Base-by-base conservation (phyloP, 2,888 invertebrate species). In the Epirrita christyi region DNA sequence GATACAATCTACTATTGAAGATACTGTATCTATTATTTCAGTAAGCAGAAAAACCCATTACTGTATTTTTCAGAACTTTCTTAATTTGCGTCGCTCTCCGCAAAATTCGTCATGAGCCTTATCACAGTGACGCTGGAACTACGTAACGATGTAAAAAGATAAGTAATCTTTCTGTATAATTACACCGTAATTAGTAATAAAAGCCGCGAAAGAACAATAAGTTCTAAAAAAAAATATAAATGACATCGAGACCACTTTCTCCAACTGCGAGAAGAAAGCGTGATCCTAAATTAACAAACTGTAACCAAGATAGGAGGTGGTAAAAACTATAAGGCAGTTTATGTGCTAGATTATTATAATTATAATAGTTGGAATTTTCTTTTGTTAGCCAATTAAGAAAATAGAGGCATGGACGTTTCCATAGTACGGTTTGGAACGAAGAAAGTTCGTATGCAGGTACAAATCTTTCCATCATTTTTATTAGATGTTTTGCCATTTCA, bases 251-350 rank as follows among this genome's bases (percentile, higher is more conserved):
- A 41, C 28, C 36, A 55, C 55, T 59, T 64, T 86, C 88, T 87
- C 88, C 87, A 86, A 76, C 84, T 72, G 61, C 37, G 75, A 67
- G 74, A 81, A 87, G 88, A 90, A 89, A 90, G 90, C 88, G 89
- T 89, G 83, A 69, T 79, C 74, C 76, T 78, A 84, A 89, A 87
- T 87, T 88, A 91, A 87, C 88, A 77, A 85, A 66, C 81, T 89
- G 89, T 86, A 83, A 86, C 86, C 73, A 61, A 70, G 73, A 75
- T 76, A 72, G 70, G 55, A 63, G 68, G 43, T 6, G 59, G 57
- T 59, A 63, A 67, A 71, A 61, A 63, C 67, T 70, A 74, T 74
- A 70, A 32, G 32, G 9, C 4, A 72, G 60, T 70, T 72, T 71
- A 69, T 63, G 66, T 66, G 67, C 66, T 49, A 73, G 75, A 73